phyloP scores from a whole-genome alignment of 2,797 vertebrate genomes.

The Carduelis carduelis region DNA sequence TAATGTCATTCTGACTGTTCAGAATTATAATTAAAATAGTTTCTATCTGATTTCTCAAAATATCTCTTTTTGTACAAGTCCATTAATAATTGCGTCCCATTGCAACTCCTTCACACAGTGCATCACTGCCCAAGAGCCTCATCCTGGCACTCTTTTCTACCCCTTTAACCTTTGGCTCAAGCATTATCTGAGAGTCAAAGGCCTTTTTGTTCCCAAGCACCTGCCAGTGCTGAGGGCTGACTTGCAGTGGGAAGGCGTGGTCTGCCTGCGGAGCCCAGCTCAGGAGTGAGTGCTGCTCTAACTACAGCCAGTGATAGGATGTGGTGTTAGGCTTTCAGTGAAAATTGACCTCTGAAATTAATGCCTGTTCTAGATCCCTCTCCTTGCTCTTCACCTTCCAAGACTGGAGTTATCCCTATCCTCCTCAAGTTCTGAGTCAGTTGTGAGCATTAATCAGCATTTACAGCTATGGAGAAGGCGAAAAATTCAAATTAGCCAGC shows the following conservation, averaged over 20 bases:
- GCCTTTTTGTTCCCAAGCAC: neutral
- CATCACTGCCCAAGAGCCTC: neutral
- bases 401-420: neutral
- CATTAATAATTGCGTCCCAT: neutral
- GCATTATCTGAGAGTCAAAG: neutral
- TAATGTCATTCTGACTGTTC: neutral
- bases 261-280: neutral
- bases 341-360: neutral
- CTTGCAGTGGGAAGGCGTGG: neutral
- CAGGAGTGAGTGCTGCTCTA: neutral
- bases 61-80: neutral
- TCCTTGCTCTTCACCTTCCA: neutral
- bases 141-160: neutral
- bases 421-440: neutral
- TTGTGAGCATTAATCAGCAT: neutral
- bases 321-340: neutral
- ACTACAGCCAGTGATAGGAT: neutral
- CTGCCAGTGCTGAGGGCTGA: neutral
- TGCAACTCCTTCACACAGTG: neutral
- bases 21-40: neutral
- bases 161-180: neutral
- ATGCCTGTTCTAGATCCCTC: neutral
- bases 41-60: neutral
- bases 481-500: neutral
- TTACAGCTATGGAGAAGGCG: accelerated